Base-by-base conservation (phyloP, 2,797 vertebrate species). In the Pyrocephalus nanus region DNA sequence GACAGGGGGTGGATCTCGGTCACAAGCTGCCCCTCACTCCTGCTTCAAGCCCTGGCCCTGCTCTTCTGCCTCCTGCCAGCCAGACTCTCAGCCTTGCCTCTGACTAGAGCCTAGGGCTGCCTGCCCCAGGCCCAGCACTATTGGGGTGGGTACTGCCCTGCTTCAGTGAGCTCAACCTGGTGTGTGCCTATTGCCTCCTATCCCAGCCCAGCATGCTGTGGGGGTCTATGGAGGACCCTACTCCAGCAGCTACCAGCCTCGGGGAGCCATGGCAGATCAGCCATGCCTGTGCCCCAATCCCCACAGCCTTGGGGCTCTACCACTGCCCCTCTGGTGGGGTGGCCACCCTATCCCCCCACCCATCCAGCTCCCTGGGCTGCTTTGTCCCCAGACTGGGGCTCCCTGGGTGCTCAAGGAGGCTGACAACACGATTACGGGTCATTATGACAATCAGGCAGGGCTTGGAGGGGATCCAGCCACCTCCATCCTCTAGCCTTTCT, bases 51-150 rank as follows among this genome's bases (percentile, higher is more conserved):
- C 23, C 30, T n/a, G 10, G 27, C 34, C 10, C 29, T 45, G 38
- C 21, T 77, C 26, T 58, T 70, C 77, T 51, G 48, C 54, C 45
- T 73, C 69, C 43, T 64, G n/a, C 36, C 66, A 60, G 29, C 32
- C 38, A 0, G 0, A 8, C 42, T 92, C 45, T 14, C 18, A n/a
- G 12, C 12, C n/a, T 30, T 1, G 0, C 19, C 42, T 62, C 19
- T 4, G 12, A 30, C 36, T 3, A 0, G 32, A 84, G 25, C 30
- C 27, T 0, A 1, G 8, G 8, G 5, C 12, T 72, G 57, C 54
- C 47, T 38, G 42, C 25, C 15, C 34, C 51, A 70, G 20, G 69
- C 51, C 18, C 22, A 12, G 51, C 61, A 19, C 26, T 0, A 0
- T 1, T 30, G 9, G 9, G 16, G 14, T 34, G 18, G 29, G 32